Base-by-base conservation (phyloP, 2,797 vertebrate species). In the Sebastes oblongus region DNA sequence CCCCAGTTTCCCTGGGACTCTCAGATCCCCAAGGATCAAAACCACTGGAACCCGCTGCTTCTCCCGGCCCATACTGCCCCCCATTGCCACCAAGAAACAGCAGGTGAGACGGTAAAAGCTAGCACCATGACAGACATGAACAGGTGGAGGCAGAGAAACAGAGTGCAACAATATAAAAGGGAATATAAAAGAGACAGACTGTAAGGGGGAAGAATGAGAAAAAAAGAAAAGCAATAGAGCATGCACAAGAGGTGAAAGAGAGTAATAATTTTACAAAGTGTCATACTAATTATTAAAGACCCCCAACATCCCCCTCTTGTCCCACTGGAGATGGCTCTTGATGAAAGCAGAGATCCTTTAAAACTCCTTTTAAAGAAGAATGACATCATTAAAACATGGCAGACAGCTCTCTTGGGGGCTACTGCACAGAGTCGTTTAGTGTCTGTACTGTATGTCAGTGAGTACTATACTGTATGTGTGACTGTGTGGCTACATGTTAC, bases 31-130 rank as follows among this genome's bases (percentile, higher is more conserved):
- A 18, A 25, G 78, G 85, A 85, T 71, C 18, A 88, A 86, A 87
- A 78, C 68, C 52, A 61, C 42, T 77, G 59, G 1, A 77, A 84
- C 58, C 93, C 92, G 34, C 73, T 72, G 68, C 20, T 88, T 91
- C 14, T 27, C 68, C 18, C 77, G 77, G 8, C 91, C 91, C 11
- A 88, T 96, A n/a, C 93, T 98, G 78, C 97, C 97, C 30, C 96
- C 96, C 59, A 96, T 97, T 88, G 59, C 46, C 68, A 93, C 79
- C 79, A 95, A 95, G 82, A 96, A 94, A 83, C 96, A 95, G 73
- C 97, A 99, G 97, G 97, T 98, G 94, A 93, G 89, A 66, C 46
- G 20, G 27, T 68, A 27, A 72, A 78, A 71, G 16, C 24, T 25
- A 7, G 3, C 16, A 58, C 46, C 30, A 62, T 62, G 27, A 74